Evolutionary conservation across 2,113 vertebrate genomes (phyloP), one percentile per base, ranked within the genome.

Genomic region (Gallinago paraguaiae): DNA sequence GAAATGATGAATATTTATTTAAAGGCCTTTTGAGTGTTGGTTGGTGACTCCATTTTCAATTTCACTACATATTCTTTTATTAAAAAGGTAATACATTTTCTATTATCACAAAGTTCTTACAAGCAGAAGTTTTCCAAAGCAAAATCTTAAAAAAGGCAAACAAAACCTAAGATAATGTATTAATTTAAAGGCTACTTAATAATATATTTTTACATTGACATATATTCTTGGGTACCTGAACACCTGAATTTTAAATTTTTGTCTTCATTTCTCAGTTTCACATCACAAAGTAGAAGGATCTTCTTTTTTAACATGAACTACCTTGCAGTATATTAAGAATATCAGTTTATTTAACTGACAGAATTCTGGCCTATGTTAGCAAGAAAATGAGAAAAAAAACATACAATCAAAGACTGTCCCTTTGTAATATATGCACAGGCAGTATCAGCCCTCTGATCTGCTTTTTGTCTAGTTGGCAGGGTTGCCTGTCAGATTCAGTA

Each of bases 231-330:
- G 10, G 57, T 96, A 82, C 51, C 56, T 18, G 48, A 96, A 96
- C n/a, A 70, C 46, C 48, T 90, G 48, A 88, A 94, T 96, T 96
- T 95, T 85, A 93, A 64, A 95, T 92, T 97, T 87, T 80, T 51
- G 14, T 78, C 69, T 85, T 84, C 67, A 82, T 96, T 96, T 97
- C 93, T 97, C 83, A 94, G 60, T 72, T 95, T 96, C 74, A 88
- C 41, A 67, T 95, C 57, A 59, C 33, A 59, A 59, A 93, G 35
- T 86, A 89, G 84, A 92, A 96, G 72, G 68, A 13, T 14, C 6
- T 74, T 59, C 8, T 64, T 95, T 95, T 87, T 82, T 92, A 96
- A 95, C 59, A 27, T 76, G 19, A 79, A 82, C n/a, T 93, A 74
- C 27, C 56, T 86, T 79, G 69, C 75, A 95, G 46, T 41, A 7